Evolutionary conservation across 2,888 invertebrate genomes (phyloP).

Genomic region (Amphiduros pacificus): DNA sequence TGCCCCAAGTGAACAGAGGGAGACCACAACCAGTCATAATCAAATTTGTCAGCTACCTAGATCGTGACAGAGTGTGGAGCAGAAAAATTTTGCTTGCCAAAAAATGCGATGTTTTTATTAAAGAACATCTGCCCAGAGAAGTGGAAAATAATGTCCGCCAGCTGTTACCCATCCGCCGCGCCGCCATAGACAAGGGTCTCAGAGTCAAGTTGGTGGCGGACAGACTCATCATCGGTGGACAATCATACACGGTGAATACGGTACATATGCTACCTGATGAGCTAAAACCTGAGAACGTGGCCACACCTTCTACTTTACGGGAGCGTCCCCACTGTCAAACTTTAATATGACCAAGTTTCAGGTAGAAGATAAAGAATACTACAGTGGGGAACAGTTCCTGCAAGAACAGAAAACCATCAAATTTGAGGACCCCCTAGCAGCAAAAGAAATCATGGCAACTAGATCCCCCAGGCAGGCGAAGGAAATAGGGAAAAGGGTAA

Average conservation of each 20-base stretch:
- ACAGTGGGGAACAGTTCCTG: background rate
- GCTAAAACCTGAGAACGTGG: background rate
- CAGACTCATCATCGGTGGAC: background rate
- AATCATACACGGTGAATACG: background rate
- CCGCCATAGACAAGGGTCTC: background rate
- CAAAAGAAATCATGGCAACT: background rate
- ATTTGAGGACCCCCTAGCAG: no score
- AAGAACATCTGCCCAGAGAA: background rate
- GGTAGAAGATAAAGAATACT: background rate
- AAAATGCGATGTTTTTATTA: background rate
- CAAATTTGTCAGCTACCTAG: background rate
- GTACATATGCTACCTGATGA: background rate
- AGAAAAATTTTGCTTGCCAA: background rate
- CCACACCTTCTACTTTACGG: background rate
- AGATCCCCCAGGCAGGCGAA: background rate
- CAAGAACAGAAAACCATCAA: no score
- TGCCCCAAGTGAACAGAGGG: no score
- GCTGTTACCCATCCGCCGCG: background rate
- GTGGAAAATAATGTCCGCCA: background rate
- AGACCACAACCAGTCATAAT: background rate
- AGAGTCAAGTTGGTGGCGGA: background rate
- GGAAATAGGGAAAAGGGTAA: background rate
- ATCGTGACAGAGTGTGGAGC: background rate
- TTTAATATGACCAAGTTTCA: background rate
- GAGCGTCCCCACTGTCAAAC: background rate